Percentiles rank a stretch among this genome's conserved stretches.
These are phyloP conservation scores for Hemibagrus wyckioides DNA, from an alignment of 2,113 vertebrate species.

Conservation along the genomic window DNA sequence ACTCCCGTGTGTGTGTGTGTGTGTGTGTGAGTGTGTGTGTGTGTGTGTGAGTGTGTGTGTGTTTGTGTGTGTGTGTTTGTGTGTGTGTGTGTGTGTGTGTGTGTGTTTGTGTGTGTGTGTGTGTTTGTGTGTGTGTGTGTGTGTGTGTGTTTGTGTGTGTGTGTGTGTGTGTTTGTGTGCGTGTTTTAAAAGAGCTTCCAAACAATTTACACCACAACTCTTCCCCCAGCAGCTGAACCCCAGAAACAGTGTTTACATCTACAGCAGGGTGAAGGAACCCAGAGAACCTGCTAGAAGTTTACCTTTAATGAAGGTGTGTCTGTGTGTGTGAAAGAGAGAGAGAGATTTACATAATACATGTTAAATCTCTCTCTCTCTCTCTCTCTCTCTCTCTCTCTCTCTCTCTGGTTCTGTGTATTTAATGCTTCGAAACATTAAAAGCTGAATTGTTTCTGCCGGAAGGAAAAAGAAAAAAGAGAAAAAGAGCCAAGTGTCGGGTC, in stretches of 20 bases:
- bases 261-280: no score
- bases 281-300: no score
- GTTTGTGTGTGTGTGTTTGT: not conserved
- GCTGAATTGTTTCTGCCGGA: slow-evolving; percentile 13
- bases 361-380: not conserved
- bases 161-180: no score
- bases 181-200: not conserved
- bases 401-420: not conserved
- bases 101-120: not conserved
- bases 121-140: not conserved
- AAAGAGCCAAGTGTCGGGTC: not conserved
- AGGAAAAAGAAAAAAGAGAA: not conserved
- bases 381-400: not conserved
- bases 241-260: no score
- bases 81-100: not conserved
- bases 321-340: no score
- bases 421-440: not conserved
- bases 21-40: not conserved
- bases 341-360: no score
- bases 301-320: no score
- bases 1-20: not conserved
- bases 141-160: no score
- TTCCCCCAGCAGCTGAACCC: no score
- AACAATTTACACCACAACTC: no score
- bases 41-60: no score